These are phyloP conservation scores for Melanotaenia parkinsoni DNA, from an alignment of 2,797 vertebrate species.

Conservation along the genomic window DNA sequence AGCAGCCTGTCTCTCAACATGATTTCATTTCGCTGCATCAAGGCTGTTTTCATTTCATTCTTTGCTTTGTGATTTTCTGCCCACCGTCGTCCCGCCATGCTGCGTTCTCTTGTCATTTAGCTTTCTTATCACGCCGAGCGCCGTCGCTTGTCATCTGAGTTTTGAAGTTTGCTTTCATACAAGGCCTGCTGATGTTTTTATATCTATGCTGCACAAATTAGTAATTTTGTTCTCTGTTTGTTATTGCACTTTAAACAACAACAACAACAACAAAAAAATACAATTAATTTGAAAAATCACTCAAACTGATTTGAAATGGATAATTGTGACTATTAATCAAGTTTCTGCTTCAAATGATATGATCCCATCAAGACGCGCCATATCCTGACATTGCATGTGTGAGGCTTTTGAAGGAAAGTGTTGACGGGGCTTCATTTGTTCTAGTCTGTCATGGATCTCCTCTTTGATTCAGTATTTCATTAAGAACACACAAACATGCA, in stretches of 20 bases:
- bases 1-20: constrained; percentile 14
- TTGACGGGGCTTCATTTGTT: too few relatives aligned
- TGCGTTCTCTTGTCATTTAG: constrained; percentile 47
- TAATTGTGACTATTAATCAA: constrained; percentile 24
- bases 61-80: constrained; percentile 42
- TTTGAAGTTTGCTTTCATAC: constrained; percentile 60
- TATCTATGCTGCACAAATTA: constrained; percentile 55
- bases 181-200: constrained; percentile 55
- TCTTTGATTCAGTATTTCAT: too few relatives aligned
- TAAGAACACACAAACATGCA: too few relatives aligned
- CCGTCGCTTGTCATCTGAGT: constrained; percentile 52
- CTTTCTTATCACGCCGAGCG: constrained; percentile 43
- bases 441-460: too few relatives aligned
- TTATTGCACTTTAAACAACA: constrained; percentile 43
- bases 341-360: too few relatives aligned
- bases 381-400: too few relatives aligned
- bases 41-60: constrained; percentile 47
- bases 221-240: constrained; percentile 66
- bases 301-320: constrained; percentile 57
- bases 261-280: too few relatives aligned
- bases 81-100: constrained; percentile 19
- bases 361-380: too few relatives aligned
- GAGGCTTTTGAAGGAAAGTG: too few relatives aligned
- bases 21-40: constrained; percentile 43
- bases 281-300: constrained; percentile 51